Evolutionary conservation across 2,113 vertebrate species (phyloP).

Genomic region (Nesoenas mayeri): DNA sequence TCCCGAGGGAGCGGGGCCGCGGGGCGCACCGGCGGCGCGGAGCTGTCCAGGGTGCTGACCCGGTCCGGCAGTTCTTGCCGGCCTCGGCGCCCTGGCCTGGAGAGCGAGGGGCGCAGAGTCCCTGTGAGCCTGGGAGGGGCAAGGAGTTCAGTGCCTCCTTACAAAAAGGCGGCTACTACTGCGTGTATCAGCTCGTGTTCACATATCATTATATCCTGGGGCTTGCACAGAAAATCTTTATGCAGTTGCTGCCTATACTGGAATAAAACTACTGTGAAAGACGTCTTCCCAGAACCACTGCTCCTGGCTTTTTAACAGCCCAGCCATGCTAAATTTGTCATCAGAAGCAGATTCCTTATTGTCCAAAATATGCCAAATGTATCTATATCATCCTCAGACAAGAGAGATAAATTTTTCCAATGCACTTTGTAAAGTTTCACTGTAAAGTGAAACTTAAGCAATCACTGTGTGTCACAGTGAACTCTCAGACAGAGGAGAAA

Average conservation of each 20-base stretch:
- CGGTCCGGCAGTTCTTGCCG: neutral
- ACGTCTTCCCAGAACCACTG: neutral
- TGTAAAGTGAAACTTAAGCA: neutral
- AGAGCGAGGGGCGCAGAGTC: neutral
- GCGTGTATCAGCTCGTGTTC: too few species aligned
- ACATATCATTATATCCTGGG: fast-evolving
- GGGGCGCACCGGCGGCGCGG: neutral
- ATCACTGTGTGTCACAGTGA: neutral
- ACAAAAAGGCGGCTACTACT: fast-evolving
- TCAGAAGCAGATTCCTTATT: neutral
- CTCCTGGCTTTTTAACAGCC: neutral
- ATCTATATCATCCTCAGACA: neutral
- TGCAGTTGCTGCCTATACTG: neutral
- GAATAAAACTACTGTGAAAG: neutral
- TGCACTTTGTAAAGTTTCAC: neutral
- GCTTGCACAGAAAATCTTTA: neutral
- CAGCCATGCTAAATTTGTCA: fast-evolving
- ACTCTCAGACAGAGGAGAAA: neutral
- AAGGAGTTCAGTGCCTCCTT: too few species aligned
- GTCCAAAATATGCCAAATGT: neutral
- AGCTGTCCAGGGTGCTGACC: neutral
- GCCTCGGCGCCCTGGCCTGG: neutral
- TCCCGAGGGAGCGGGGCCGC: neutral
- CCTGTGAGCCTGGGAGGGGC: too few species aligned
- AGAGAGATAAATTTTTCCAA: fast-evolving